phyloP scores from a whole-genome alignment of 2,113 vertebrate genomes.

The Hippoglossus stenolepis region DNA sequence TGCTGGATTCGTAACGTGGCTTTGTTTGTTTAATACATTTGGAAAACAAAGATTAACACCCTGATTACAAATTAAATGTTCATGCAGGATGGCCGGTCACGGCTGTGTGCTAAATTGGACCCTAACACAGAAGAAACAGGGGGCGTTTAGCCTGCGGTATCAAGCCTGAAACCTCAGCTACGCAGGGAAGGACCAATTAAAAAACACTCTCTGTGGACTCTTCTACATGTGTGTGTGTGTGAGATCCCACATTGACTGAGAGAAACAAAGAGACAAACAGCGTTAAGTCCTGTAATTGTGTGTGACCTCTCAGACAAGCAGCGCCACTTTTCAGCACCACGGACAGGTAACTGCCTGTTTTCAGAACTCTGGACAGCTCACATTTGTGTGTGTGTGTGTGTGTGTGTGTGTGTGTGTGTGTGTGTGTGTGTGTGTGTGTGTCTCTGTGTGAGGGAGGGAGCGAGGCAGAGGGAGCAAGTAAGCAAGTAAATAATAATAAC shows the following conservation, averaged over 20 bases:
- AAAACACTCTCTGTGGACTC: constrained; percentile 40
- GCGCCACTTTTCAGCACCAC: constrained; percentile 58
- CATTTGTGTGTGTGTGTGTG: neutral
- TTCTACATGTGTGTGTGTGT: constrained; percentile 20
- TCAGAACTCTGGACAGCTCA: constrained; percentile 66
- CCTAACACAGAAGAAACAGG: constrained; percentile 57
- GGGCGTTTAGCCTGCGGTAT: constrained; percentile 58
- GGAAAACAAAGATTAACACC: constrained; percentile 17
- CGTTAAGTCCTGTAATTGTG: constrained; percentile 15
- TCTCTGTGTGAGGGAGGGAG: neutral
- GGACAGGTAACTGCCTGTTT: constrained; percentile 50
- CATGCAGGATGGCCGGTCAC: constrained; percentile 43
- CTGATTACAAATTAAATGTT: constrained; percentile 65
- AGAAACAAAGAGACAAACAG: constrained; percentile 25
- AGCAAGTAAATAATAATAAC: constrained; percentile 74
- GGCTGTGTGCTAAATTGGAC: constrained; percentile 66
- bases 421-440: neutral
- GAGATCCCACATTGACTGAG: constrained; percentile 16
- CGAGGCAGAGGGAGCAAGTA: constrained; percentile 5
- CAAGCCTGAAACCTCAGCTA: constrained; percentile 59
- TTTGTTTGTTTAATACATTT: constrained; percentile 14
- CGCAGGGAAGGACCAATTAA: constrained; percentile 66
- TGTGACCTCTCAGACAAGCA: neutral
- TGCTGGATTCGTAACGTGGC: constrained; percentile 4
- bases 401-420: neutral